Conservation (phyloP, 2,797 vertebrate species). For the Discoglossus pictus region DNA sequence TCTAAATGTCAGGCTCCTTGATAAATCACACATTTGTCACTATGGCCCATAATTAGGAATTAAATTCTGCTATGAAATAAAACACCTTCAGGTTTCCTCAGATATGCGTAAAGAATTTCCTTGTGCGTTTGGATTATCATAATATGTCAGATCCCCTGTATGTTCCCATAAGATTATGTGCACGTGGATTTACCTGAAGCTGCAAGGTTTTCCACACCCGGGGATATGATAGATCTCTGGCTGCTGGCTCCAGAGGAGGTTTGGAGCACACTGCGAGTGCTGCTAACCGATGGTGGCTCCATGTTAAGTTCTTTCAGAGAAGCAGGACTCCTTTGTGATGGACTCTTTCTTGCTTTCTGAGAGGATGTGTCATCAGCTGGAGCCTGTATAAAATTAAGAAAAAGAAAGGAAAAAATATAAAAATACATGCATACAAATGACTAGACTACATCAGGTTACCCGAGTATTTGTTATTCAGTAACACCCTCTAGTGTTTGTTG, state of each 20-base stretch:
- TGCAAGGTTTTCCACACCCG: background rate
- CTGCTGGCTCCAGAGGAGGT: constrained; percentile 9
- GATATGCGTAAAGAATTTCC: no score
- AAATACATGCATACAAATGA: background rate
- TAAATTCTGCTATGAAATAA: no score
- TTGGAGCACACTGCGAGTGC: background rate
- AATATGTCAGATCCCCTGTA: no score
- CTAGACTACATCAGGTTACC: no score
- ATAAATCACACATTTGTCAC: no score
- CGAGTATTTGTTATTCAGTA: no score
- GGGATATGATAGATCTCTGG: background rate
- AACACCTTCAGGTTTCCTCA: no score
- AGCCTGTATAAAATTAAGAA: constrained; percentile 13
- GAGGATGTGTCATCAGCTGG: background rate
- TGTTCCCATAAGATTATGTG: no score
- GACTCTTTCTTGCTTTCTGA: accelerated
- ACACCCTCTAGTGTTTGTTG: no score
- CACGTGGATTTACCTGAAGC: constrained; percentile 52
- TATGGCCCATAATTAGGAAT: no score
- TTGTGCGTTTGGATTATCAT: no score
- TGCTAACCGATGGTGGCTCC: constrained; percentile 24
- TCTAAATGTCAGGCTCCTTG: background rate
- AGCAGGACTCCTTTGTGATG: background rate
- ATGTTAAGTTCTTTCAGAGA: background rate
- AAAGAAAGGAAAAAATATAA: background rate